Percentiles rank a stretch among this genome's conserved stretches.
Evolutionary conservation across 2,797 vertebrate genomes (phyloP).

Genomic region (Nothura maculosa): DNA sequence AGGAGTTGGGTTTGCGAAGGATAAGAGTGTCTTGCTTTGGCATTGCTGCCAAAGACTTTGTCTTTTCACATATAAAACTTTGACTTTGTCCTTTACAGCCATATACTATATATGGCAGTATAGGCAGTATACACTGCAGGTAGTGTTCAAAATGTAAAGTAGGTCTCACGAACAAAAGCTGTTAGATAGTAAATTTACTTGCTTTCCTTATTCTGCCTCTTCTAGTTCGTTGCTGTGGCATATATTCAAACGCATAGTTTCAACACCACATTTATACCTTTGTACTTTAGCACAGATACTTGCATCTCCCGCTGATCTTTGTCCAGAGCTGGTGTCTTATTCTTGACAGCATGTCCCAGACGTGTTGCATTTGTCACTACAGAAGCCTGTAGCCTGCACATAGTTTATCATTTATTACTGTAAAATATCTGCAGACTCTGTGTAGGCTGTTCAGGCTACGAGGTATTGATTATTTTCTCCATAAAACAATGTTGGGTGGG

Average conservation of each 20-base stretch:
- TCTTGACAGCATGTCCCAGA: conserved; percentile 46
- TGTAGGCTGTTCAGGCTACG: background rate
- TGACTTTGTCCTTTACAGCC: background rate
- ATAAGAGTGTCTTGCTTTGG: background rate
- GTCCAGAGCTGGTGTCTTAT: conserved; percentile 19
- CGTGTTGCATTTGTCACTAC: conserved; percentile 29
- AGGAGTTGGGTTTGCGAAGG: background rate
- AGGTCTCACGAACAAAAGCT: background rate
- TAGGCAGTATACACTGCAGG: no score
- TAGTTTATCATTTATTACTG: no score
- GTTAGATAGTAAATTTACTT: background rate
- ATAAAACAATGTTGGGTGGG: background rate
- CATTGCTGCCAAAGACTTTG: background rate
- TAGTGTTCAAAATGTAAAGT: background rate
- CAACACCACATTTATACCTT: conserved; percentile 36
- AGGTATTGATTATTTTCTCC: background rate
- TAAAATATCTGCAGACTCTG: background rate
- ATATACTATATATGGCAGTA: background rate
- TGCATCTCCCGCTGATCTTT: conserved; percentile 17
- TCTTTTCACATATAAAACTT: background rate
- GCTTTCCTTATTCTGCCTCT: background rate
- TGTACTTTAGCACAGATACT: conserved; percentile 26
- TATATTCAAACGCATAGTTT: conserved; percentile 11
- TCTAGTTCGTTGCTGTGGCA: background rate
- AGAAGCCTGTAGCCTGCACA: background rate